Base-by-base conservation (phyloP, 2,888 invertebrate species). In the Tortrix viridana region DNA sequence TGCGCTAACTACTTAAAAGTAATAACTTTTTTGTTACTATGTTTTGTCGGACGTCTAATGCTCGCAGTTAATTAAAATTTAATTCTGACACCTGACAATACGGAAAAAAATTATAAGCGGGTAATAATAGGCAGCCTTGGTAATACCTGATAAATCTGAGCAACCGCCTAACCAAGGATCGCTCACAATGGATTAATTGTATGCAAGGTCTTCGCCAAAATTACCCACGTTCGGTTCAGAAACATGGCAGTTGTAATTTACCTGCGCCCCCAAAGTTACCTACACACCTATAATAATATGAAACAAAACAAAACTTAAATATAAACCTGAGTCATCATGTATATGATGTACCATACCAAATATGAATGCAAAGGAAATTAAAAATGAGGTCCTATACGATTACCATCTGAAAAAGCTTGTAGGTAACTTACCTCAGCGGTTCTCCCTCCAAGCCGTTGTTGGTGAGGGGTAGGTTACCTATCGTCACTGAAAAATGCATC, bases 221-320 rank as follows among this genome's bases (percentile, higher is more conserved):
- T 78, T 88, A 83, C 86, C 82, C 86, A 88, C 87, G 85, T 86
- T 80, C 74, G 72, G 79, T 46, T 85, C 77, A 73, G 67, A 72
- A 69, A 77, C 73, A 76, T 74, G 79, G 81, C 82, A 78, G 71
- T 63, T 77, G 82, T 77, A 82, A 84, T 84, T 82, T 81, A 77
- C 79, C 77, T 72, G 79, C 83, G 79, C 85, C 85, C 80, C 85
- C 86, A 71, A 75, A 71, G 64, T 65, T 68, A 66, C 71, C 49
- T 69, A 66, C 53, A 49, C 63, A 41, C 52, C 16, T 26, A 41
- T 12, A 32, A 5, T 41, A 26, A 52, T 58, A 68, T 70, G 71
- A 69, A 69, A 65, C 63, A 14, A 65, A 60, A 59, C 65, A 64
- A 63, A 55, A 65, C 60, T 20, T 16, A 23, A 41, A 5, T 16